Base-by-base conservation (phyloP, 2,113 vertebrate species). In the Bungarus multicinctus region DNA sequence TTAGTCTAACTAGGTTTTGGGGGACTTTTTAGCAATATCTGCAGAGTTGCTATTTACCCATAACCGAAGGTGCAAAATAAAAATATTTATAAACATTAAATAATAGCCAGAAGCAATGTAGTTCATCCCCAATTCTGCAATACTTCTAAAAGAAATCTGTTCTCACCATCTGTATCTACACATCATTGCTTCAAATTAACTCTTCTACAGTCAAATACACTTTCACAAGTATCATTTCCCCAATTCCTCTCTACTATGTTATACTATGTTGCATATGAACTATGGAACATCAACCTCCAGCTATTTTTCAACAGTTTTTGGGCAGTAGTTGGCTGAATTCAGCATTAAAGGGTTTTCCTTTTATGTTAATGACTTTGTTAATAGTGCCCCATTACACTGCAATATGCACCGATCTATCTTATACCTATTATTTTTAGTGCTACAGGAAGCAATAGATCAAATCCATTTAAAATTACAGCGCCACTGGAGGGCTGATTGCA, bases 401-500 rank as follows among this genome's bases (percentile, higher is more conserved):
- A 93, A 87, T 90, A 90, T 87, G 74, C 39, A 87, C 64, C 8
- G 87, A 47, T 94, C 88, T 90, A 53, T 89, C 88, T 94, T 89
- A 90, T 14, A 89, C 34, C 50, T 86, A 92, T 87, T 55, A 87
- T 91, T 91, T 88, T 69, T 91, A 60, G 45, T 34, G n/a, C 91
- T 91, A 69, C 45, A 89, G 74, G 90, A 89, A 54, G 69, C 89
- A 91, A 91, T 93, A 53, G 89, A 93, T 91, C 93, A 93, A 91
- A 91, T 85, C 52, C 90, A 93, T 60, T 91, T 88, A 89, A 94
- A 94, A 93, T 92, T 64, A 87, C 12, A 45, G 27, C 45, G 2
- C 85, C 85, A 16, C 7, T 60, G 58, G 69, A 64, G 43, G 25
- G 81, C 69, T 81, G 43, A 34, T 11, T 74, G 69, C 87, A 92